Percentiles rank a stretch among this genome's conserved stretches.
These are phyloP conservation scores for Cyphomyrmex costatus DNA, from an alignment of 1,140 invertebrate genomes.

Conservation along the genomic window DNA sequence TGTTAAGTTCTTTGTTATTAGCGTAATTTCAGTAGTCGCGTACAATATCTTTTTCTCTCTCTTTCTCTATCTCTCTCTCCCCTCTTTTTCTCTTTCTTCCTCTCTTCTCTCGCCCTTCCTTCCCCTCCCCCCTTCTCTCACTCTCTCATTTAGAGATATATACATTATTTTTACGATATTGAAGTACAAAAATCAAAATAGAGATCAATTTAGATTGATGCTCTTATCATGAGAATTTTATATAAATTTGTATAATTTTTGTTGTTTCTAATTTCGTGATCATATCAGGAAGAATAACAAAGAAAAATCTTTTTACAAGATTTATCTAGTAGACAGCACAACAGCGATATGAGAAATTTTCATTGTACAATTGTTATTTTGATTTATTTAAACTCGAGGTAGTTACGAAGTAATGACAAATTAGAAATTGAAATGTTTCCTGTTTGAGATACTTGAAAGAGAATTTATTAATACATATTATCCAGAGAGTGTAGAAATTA, in stretches of 20 bases:
- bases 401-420: slow-evolving; percentile 39
- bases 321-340: neutral
- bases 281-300: neutral
- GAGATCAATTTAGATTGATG: slow-evolving; percentile 21
- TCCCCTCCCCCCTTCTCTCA: neutral
- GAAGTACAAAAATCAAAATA: slow-evolving; percentile 54
- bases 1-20: neutral
- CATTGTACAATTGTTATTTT: neutral
- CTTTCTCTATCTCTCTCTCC: no score
- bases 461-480: slow-evolving; percentile 38
- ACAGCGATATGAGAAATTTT: neutral
- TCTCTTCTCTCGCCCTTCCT: no score
- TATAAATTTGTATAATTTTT: slow-evolving; percentile 26
- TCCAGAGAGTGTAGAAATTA: slow-evolving; percentile 57
- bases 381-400: slow-evolving; percentile 7
- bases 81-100: no score
- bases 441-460: slow-evolving; percentile 30
- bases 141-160: slow-evolving; percentile 2
- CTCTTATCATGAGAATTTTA: slow-evolving; percentile 16
- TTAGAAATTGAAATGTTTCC: slow-evolving; percentile 28
- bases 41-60: neutral
- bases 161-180: slow-evolving; percentile 31
- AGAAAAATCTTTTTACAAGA: slow-evolving; percentile 24
- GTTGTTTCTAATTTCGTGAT: slow-evolving; percentile 3
- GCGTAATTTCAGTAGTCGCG: neutral